phyloP scores from a whole-genome alignment of 2,888 invertebrate genomes.

The Microctonus aethiopoides region DNA sequence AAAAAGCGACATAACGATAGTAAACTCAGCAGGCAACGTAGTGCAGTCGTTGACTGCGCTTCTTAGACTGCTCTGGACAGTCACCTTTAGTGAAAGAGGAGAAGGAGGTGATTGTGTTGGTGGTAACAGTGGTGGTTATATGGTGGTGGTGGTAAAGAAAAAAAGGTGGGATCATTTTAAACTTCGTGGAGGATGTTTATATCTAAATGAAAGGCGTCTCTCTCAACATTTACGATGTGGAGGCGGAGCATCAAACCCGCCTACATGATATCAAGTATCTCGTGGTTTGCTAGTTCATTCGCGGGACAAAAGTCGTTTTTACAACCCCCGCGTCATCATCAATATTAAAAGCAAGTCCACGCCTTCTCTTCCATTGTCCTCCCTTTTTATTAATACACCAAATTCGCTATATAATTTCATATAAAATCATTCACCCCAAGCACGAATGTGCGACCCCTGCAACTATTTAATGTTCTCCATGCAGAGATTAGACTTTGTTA shows the following conservation, averaged over 20 bases:
- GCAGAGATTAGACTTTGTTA: constrained; percentile 52
- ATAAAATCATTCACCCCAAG: constrained; percentile 43
- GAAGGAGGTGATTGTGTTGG: constrained; percentile 27
- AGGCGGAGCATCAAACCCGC: constrained; percentile 24
- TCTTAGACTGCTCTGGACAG: constrained; percentile 63
- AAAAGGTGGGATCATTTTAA: background rate
- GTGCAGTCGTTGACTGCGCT: constrained; percentile 65
- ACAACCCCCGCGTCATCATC: background rate
- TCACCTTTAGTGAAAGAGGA: constrained; percentile 51
- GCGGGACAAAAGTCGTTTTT: background rate
- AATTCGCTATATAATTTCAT: constrained; percentile 27
- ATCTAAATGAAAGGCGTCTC: constrained; percentile 24
- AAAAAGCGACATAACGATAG: no score
- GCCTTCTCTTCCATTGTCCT: background rate
- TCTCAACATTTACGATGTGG: constrained; percentile 1
- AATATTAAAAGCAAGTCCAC: background rate
- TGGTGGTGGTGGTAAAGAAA: constrained; percentile 13
- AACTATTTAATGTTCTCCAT: constrained; percentile 53
- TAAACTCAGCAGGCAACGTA: no score
- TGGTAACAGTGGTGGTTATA: constrained; percentile 12
- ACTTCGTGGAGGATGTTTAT: background rate
- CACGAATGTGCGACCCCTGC: constrained; percentile 36
- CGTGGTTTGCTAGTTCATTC: background rate
- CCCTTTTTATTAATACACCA: background rate
- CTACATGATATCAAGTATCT: constrained; percentile 14